Conservation (phyloP, 2,797 vertebrate species). For the Mionectes olivaceus region DNA sequence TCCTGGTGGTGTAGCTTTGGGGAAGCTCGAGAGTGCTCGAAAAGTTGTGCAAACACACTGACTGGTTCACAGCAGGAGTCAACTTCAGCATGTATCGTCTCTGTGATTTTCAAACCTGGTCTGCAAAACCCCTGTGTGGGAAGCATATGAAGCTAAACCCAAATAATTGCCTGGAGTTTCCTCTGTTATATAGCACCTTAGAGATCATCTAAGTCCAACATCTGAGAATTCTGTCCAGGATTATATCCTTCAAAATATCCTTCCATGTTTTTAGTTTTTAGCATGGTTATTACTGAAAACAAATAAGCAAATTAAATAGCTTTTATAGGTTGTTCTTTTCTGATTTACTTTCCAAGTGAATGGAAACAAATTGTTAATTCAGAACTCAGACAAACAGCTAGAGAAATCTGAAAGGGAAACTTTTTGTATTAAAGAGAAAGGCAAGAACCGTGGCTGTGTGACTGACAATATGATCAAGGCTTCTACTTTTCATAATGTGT, state of each 20-base stretch:
- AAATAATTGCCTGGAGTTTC: background rate
- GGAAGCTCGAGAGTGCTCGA: background rate
- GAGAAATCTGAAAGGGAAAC: background rate
- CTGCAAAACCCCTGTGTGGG: accelerated
- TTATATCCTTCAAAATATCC: background rate
- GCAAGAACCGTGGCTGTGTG: background rate
- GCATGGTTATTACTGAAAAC: background rate
- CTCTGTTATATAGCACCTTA: background rate
- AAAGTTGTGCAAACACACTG: background rate
- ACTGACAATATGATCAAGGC: background rate
- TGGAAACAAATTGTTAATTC: background rate
- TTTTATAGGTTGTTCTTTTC: background rate
- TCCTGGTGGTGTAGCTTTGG: background rate
- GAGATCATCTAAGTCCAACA: background rate
- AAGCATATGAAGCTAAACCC: background rate
- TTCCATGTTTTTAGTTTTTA: background rate
- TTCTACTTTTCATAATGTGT: background rate
- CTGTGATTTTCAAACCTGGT: background rate
- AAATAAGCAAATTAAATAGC: background rate
- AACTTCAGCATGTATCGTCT: accelerated
- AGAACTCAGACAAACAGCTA: background rate
- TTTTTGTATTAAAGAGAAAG: background rate
- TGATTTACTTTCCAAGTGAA: background rate
- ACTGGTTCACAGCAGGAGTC: background rate
- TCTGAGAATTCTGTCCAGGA: background rate